phyloP scores from a whole-genome alignment of 2,888 invertebrate species.

The Synanthedon myopaeformis region DNA sequence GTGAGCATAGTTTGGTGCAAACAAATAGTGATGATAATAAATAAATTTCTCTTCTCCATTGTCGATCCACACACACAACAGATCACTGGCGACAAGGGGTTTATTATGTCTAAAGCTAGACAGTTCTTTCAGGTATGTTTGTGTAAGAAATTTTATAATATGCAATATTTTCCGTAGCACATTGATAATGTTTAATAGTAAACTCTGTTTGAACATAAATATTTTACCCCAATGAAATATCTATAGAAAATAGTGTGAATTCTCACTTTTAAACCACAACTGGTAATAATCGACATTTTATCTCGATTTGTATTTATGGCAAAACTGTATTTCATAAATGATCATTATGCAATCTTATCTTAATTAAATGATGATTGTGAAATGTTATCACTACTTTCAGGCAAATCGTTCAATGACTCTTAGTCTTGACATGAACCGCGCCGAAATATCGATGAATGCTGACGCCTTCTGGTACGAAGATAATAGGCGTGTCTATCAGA shows the following conservation, averaged over 20 bases:
- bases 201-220: too few species aligned
- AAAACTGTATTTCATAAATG: too few species aligned
- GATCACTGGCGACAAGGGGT: constrained; percentile 26
- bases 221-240: too few species aligned
- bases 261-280: too few species aligned
- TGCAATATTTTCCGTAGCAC: too few species aligned
- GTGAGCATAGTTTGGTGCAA: constrained; percentile 94
- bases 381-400: constrained; percentile 21
- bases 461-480: constrained; percentile 70
- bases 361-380: not conserved
- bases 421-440: constrained; percentile 20
- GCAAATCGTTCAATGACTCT: constrained; percentile 48
- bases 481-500: constrained; percentile 57
- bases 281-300: too few species aligned
- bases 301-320: too few species aligned
- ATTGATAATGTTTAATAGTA: too few species aligned
- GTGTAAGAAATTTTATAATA: too few species aligned
- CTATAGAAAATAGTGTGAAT: too few species aligned
- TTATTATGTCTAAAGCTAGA: constrained; percentile 29
- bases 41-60: constrained; percentile 84
- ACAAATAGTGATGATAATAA: constrained; percentile 83
- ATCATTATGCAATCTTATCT: too few species aligned
- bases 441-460: constrained; percentile 30
- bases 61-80: constrained; percentile 70
- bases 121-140: constrained; percentile 44